A percentile compares a stretch with the other conserved stretches of the same genome.
phyloP scores from a whole-genome alignment of 2,113 vertebrate genomes.

The Poeciliopsis retropinna region DNA sequence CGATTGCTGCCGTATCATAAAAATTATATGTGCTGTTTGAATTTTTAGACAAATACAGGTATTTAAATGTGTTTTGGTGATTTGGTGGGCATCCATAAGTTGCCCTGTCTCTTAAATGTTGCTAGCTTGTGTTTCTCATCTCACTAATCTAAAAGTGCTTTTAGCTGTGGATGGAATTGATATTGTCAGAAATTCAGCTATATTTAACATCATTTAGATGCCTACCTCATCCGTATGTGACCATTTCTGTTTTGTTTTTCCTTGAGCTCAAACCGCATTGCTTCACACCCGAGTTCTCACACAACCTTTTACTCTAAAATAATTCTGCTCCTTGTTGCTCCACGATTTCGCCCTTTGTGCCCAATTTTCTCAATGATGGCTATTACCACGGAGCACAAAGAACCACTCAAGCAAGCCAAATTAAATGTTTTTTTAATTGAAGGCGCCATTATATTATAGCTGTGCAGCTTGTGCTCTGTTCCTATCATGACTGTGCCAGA shows the following conservation, averaged over 20 bases:
- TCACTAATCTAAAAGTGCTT: too few species aligned
- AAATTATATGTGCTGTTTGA: neutral
- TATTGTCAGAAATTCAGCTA: neutral
- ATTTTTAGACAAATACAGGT: too few species aligned
- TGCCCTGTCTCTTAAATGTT: too few species aligned
- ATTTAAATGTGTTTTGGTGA: too few species aligned
- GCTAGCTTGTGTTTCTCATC: too few species aligned
- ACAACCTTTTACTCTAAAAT: conserved; percentile 37
- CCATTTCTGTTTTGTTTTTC: conserved; percentile 9
- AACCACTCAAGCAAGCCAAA: conserved; percentile 53
- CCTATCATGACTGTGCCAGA: conserved; percentile 30
- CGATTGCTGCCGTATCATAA: neutral
- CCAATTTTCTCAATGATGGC: conserved; percentile 49
- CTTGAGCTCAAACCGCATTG: conserved; percentile 16
- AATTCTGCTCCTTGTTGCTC: conserved; percentile 45
- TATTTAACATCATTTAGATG: neutral
- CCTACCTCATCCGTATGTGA: neutral
- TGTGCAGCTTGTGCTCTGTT: conserved; percentile 35
- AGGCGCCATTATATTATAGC: conserved; percentile 52
- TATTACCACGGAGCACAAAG: conserved; percentile 57
- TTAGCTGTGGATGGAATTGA: too few species aligned
- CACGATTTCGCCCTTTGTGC: conserved; percentile 24
- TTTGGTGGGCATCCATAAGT: too few species aligned
- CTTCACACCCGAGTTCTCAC: conserved; percentile 23
- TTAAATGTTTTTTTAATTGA: conserved; percentile 70